Conservation (phyloP, 2,797 vertebrate species). For the Typhlichthys subterraneus region DNA sequence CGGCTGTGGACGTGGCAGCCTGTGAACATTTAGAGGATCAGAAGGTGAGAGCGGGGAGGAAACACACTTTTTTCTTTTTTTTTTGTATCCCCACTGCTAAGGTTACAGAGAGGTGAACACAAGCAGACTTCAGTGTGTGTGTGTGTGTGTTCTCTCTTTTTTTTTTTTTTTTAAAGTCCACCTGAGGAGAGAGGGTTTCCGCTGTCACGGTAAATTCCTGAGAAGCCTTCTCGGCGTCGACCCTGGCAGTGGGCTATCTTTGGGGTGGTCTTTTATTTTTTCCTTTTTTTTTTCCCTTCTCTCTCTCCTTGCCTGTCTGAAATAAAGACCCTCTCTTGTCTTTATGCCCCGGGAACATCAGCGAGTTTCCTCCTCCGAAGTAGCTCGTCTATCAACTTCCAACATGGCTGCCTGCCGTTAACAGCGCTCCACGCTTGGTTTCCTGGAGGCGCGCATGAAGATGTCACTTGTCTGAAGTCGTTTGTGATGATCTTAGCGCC, state of each 20-base stretch:
- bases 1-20: constrained; percentile 16
- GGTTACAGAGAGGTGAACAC: constrained; percentile 60
- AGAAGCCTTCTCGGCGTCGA: constrained; percentile 60
- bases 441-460: neutral
- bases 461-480: neutral
- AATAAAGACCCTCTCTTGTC: constrained; percentile 71
- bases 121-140: constrained; percentile 59
- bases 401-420: constrained; percentile 29
- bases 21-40: constrained; percentile 61
- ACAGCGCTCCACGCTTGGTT: neutral
- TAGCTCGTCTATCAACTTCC: constrained; percentile 46
- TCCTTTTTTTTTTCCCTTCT: neutral
- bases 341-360: constrained; percentile 53
- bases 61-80: constrained; percentile 50
- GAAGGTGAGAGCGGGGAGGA: constrained; percentile 54
- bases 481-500: neutral
- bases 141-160: constrained; percentile 7
- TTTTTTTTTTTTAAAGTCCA: constrained; percentile 63
- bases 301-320: constrained; percentile 49
- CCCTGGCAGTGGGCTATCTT: constrained; percentile 51
- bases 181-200: constrained; percentile 74
- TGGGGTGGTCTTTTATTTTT: constrained; percentile 65
- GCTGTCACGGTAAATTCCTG: constrained; percentile 73
- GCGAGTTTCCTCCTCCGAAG: constrained; percentile 42
- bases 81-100: constrained; percentile 53